Evolutionary conservation across 35 echinoderm and acorn worm genomes (phyloP), one percentile per base, ranked within the genome.

Genomic region (Lytechinus variegatus): DNA sequence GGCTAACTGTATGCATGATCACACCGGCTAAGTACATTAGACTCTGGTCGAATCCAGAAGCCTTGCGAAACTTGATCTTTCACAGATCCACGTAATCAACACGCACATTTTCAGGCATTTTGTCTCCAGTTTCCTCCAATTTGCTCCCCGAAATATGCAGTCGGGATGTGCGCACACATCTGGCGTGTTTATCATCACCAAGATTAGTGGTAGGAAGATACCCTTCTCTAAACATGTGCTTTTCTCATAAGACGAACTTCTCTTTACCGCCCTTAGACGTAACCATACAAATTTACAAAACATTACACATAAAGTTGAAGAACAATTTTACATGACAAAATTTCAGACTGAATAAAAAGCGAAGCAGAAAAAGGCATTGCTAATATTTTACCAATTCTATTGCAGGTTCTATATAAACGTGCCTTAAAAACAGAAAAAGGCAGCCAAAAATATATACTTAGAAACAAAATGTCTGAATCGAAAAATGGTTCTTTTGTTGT

Each of bases 1-100:
- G 66, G 66, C 66, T 79, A 79, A 79, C 66, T 79, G 66, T 79
- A 79, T 79, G 66, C 66, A 79, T 79, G 66, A 79, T 79, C 66
- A 79, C 66, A 79, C 6, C 66, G 14, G 19, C 66, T 79, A 79
- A 79, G 66, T 79, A 79, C 66, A 79, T 79, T 79, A 79, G 66
- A 79, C 19, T 79, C 66, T 16, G 6, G 19, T 79, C n/a, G 66
- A 79, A 79, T 79, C 14, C 19, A 24, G 66, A 4, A n/a, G 66
- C 16, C 3, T 24, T 79, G 66, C 66, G 66, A 79, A 79, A 79
- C 66, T 24, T 24, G 66, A 79, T 79, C 66, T 24, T 79, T 44
- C 33, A 6, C 19, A 79, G 66, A 79, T 79, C 66, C 66, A 79
- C 66, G 66, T 79, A 79, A 79, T 79, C 66, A 79, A 79, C 66